Conservation (phyloP, 2,113 vertebrate genomes). For the Vombatus ursinus region DNA sequence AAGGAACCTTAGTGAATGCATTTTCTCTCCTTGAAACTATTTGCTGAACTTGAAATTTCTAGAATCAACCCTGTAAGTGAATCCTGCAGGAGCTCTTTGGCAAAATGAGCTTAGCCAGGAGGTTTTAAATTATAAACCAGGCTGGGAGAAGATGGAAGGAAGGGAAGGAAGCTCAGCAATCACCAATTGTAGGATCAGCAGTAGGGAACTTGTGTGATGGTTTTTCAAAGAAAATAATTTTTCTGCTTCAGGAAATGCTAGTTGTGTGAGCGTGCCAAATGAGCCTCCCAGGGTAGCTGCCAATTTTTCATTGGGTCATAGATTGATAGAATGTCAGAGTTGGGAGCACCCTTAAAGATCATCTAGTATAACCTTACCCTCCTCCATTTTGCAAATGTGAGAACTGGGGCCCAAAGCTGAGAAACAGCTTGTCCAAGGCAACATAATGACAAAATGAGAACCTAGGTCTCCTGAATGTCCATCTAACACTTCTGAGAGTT, state of each 20-base stretch:
- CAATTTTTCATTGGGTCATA: background rate
- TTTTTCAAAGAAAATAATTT: slow-evolving; percentile 42
- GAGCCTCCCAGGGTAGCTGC: background rate
- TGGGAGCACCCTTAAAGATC: background rate
- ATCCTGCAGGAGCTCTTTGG: slow-evolving; percentile 61
- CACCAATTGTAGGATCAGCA: background rate
- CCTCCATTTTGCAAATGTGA: background rate
- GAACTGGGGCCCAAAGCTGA: background rate
- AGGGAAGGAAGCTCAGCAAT: background rate
- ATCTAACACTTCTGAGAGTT: background rate
- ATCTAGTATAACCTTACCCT: background rate
- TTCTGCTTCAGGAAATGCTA: slow-evolving; percentile 25
- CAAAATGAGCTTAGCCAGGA: slow-evolving; percentile 66
- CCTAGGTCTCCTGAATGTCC: background rate
- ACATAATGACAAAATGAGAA: background rate
- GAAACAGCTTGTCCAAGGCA: background rate
- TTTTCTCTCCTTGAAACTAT: slow-evolving; percentile 58
- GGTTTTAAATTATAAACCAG: slow-evolving; percentile 57
- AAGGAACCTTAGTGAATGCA: slow-evolving; percentile 25
- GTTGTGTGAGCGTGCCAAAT: background rate
- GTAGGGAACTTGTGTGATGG: background rate
- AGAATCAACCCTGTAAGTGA: slow-evolving; percentile 59
- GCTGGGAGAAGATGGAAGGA: background rate
- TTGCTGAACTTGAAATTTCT: slow-evolving; percentile 68
- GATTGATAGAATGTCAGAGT: background rate